Evolutionary conservation across 2,113 vertebrate genomes (phyloP).

Genomic region (Casuarius casuarius): DNA sequence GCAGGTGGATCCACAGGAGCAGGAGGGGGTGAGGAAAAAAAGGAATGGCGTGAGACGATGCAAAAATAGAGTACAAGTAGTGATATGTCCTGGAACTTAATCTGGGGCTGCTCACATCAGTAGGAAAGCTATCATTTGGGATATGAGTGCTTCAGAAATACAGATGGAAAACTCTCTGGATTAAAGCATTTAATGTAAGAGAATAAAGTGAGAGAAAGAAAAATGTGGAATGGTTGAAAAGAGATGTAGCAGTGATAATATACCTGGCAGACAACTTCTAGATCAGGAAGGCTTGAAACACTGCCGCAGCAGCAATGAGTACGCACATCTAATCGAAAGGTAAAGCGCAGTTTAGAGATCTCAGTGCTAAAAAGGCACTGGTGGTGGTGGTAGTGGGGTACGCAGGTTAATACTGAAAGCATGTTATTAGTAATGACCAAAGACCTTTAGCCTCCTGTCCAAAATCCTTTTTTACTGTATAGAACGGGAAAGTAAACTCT

Average conservation of each 20-base stretch:
- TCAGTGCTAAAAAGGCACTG: neutral
- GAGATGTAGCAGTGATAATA: neutral
- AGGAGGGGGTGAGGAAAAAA: neutral
- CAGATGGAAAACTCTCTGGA: neutral
- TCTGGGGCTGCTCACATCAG: neutral
- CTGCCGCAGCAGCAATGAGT: neutral
- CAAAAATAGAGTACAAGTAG: neutral
- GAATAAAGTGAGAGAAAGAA: neutral
- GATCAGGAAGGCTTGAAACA: neutral
- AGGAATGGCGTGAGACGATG: neutral
- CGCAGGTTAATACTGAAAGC: conserved; percentile 75
- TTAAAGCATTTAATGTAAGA: neutral
- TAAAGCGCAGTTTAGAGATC: neutral
- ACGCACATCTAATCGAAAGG: neutral
- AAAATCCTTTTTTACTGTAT: conserved; percentile 78
- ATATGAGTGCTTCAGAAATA: neutral
- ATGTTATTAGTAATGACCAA: conserved; percentile 77
- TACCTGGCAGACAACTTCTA: neutral
- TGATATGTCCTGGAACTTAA: neutral
- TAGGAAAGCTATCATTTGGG: neutral
- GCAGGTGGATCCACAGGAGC: neutral
- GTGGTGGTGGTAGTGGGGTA: conserved; percentile 50
- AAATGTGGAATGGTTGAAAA: neutral
- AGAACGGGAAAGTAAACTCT: conserved; percentile 75
- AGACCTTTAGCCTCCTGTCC: conserved; percentile 82